Percentiles rank a stretch among this genome's conserved stretches.
phyloP scores from a whole-genome alignment of 2,113 vertebrate genomes.

The Mus musculus region GRCm39 chr12:46218501-46219000 shows the following conservation, averaged over 20 bases:
- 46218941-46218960: too few relatives aligned
- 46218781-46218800: background rate
- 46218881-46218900: background rate
- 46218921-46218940: background rate
- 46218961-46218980: too few relatives aligned
- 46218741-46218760: background rate
- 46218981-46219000: too few relatives aligned
- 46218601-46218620: constrained; percentile 3
- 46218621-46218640: background rate
- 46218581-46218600: background rate
- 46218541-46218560: background rate
- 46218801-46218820: background rate
- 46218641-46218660: background rate
- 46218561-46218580: background rate
- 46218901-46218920: background rate
- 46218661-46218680: background rate
- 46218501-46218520: background rate
- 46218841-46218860: background rate
- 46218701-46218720: background rate
- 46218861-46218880: background rate
- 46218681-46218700: background rate
- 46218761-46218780: background rate
- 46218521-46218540: constrained; percentile 28
- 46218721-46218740: background rate
- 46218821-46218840: background rate